phyloP scores from a whole-genome alignment of 2,797 vertebrate genomes.

The Champsocephalus gunnari region DNA sequence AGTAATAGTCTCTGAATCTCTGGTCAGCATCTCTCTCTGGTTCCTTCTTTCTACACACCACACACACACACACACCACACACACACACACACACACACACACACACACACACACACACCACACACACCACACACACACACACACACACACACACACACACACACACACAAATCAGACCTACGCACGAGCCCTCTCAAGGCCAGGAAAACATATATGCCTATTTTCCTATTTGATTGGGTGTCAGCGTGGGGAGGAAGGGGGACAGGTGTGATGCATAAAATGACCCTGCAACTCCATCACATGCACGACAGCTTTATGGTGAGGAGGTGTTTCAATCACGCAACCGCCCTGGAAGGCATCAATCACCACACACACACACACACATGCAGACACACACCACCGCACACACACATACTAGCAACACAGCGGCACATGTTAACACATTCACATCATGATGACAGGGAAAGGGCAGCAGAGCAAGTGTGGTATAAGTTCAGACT shows the following conservation, averaged over 20 bases:
- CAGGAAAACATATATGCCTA: constrained; percentile 85
- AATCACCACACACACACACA: constrained; percentile 61
- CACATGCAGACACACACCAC: constrained; percentile 28
- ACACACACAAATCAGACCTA: constrained; percentile 48
- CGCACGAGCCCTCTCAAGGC: constrained; percentile 79
- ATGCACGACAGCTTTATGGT: constrained; percentile 84
- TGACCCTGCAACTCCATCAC: constrained; percentile 82
- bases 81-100: constrained; percentile 1
- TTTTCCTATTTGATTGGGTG: constrained; percentile 84
- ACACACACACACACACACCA: constrained; percentile 39
- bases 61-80: neutral
- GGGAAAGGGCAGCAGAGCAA: constrained; percentile 60
- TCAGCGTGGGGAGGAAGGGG: constrained; percentile 76
- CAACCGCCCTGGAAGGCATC: constrained; percentile 75
- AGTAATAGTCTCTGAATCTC: neutral
- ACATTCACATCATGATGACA: constrained; percentile 43
- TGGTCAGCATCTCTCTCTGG: neutral
- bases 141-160: constrained; percentile 12
- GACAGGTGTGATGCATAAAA: constrained; percentile 86
- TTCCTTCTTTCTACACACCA: constrained; percentile 11
- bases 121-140: neutral
- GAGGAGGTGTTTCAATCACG: constrained; percentile 84
- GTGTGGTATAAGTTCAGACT: constrained; percentile 44
- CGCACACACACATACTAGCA: constrained; percentile 17
- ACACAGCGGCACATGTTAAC: constrained; percentile 51